Evolutionary conservation across 2,797 vertebrate species (phyloP).

Genomic region (Pitangus sulphuratus): DNA sequence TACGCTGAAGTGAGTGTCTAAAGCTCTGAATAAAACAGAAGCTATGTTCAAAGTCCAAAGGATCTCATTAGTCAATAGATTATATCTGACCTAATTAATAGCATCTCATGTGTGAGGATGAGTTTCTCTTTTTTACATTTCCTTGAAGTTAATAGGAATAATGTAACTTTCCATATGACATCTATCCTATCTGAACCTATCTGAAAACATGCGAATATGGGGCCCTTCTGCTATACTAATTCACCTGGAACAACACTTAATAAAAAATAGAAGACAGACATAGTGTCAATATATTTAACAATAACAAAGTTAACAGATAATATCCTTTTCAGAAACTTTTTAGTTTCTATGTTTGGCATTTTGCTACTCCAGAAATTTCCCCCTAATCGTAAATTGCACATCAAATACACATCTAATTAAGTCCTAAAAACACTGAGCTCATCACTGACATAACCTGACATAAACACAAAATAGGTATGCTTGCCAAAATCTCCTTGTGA

Average conservation of each 20-base stretch:
- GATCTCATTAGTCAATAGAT: neutral
- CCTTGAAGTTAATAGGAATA: neutral
- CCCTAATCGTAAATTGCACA: neutral
- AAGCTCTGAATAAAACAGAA: neutral
- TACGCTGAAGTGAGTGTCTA: neutral
- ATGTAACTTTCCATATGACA: neutral
- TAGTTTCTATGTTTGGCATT: neutral
- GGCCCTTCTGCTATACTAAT: neutral
- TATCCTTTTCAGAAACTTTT: neutral
- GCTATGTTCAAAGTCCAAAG: neutral
- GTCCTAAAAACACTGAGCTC: neutral
- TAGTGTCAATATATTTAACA: neutral
- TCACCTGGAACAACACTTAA: neutral
- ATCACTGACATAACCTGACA: neutral
- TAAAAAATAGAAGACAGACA: neutral
- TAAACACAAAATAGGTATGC: neutral
- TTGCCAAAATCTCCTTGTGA: neutral
- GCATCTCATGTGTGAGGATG: neutral
- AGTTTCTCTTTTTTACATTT: neutral
- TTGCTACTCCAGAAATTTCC: neutral
- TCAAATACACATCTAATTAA: neutral
- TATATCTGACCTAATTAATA: neutral
- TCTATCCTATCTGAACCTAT: neutral
- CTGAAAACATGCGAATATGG: neutral
- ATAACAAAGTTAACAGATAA: neutral